These are phyloP conservation scores for Drosophila cardini DNA, from an alignment of 1,140 invertebrate genomes.

Conservation along the genomic window DNA sequence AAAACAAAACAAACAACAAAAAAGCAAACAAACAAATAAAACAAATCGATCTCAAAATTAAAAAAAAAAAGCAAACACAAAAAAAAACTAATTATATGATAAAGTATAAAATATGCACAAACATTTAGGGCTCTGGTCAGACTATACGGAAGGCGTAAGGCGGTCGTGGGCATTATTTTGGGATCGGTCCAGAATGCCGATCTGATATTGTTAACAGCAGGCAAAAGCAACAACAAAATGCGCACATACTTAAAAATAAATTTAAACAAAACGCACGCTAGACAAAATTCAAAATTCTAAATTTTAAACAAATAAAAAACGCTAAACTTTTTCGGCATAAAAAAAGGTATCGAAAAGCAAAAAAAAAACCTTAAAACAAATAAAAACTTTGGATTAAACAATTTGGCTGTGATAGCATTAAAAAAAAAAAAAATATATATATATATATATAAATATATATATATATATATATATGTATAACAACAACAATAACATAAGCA, in stretches of 20 bases:
- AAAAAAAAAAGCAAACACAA: slow-evolving; percentile 54
- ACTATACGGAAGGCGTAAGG: slow-evolving; percentile 17
- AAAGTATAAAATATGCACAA: slow-evolving; percentile 22
- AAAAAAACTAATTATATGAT: slow-evolving; percentile 58
- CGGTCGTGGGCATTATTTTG: slow-evolving; percentile 35
- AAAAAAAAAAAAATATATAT: slow-evolving; percentile 49
- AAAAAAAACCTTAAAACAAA: slow-evolving; percentile 39
- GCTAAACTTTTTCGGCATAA: slow-evolving; percentile 50
- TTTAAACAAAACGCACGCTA: slow-evolving; percentile 62
- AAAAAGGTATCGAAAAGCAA: slow-evolving; percentile 26
- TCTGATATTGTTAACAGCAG: slow-evolving; percentile 21
- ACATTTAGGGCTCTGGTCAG: slow-evolving; percentile 17
- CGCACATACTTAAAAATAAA: slow-evolving; percentile 39
- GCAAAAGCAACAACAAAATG: slow-evolving; percentile 64
- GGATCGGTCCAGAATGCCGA: slow-evolving; percentile 21
- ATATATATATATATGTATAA: slow-evolving; percentile 26
- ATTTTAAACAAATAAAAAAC: slow-evolving; percentile 66
- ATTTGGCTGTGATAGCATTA: slow-evolving; percentile 85
- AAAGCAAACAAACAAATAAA: slow-evolving; percentile 56
- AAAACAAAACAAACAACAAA: slow-evolving; percentile 3
- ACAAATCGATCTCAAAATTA: slow-evolving; percentile 84
- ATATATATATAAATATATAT: slow-evolving; percentile 36
- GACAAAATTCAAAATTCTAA: slow-evolving; percentile 85
- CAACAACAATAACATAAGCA: slow-evolving; percentile 23
- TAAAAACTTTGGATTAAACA: slow-evolving; percentile 84